Conservation (phyloP, 2,888 invertebrate genomes). For the Hemistola chrysoprasaria region DNA sequence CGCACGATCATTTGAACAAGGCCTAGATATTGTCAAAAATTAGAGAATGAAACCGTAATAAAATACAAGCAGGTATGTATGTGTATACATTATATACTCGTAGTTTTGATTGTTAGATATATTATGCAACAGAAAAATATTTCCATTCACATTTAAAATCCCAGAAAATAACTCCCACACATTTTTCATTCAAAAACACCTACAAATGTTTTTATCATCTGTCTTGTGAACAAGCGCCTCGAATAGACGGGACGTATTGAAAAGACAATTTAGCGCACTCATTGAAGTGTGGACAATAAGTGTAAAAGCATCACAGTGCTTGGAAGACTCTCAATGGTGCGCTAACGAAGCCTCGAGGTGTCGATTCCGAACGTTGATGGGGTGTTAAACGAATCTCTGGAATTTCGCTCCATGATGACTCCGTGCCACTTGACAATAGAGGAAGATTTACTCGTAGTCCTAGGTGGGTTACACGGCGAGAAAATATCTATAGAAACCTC, state of each 20-base stretch:
- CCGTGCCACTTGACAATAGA: slow-evolving; percentile 29
- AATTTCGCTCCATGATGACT: slow-evolving; percentile 20
- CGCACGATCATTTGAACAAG: too few relatives aligned
- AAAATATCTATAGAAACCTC: too few relatives aligned
- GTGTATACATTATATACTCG: too few relatives aligned
- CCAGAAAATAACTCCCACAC: background rate
- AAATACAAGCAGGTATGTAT: too few relatives aligned
- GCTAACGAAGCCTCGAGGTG: slow-evolving; percentile 43
- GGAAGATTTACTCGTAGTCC: slow-evolving; percentile 9
- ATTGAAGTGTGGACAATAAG: slow-evolving; percentile 32
- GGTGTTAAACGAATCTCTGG: slow-evolving; percentile 17
- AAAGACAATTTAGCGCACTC: slow-evolving; percentile 37
- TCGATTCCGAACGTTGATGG: slow-evolving; percentile 21
- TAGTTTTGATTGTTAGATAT: too few relatives aligned
- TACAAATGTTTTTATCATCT: too few relatives aligned
- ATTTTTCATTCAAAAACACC: background rate
- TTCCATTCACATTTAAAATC: too few relatives aligned
- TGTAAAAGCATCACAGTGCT: slow-evolving; percentile 34
- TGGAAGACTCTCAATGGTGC: slow-evolving; percentile 35
- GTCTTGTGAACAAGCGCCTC: too few relatives aligned
- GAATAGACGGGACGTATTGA: slow-evolving; percentile 4
- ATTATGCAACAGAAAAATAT: too few relatives aligned
- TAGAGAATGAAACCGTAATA: too few relatives aligned
- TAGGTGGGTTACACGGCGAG: too few relatives aligned
- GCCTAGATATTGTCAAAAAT: too few relatives aligned